These are phyloP conservation scores for Limnephilus auricula DNA, from an alignment of 2,888 invertebrate species.

Conservation along the genomic window DNA sequence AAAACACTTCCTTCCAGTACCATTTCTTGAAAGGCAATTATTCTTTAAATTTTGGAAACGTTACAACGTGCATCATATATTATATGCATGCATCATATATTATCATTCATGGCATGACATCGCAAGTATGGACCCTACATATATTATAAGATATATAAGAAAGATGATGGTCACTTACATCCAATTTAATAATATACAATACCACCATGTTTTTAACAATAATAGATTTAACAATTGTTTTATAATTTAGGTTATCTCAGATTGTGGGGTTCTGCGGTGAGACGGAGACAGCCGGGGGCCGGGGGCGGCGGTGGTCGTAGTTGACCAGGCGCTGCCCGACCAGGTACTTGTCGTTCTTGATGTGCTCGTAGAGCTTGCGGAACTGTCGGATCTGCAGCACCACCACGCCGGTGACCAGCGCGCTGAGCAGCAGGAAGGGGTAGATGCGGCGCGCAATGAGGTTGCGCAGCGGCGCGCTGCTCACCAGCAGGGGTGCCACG, in stretches of 20 bases:
- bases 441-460: constrained; percentile 91
- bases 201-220: constrained; percentile 30
- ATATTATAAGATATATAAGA: too few species aligned
- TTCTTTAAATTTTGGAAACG: neutral
- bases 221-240: constrained; percentile 17
- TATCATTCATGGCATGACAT: neutral
- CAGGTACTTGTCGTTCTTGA: constrained; percentile 99
- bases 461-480: constrained; percentile 82
- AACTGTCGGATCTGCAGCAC: constrained; percentile 95
- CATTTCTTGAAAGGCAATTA: neutral
- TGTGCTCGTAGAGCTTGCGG: constrained; percentile 96
- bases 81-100: too few species aligned
- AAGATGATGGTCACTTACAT: neutral
- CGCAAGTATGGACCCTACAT: neutral
- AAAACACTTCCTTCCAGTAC: neutral
- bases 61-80: neutral
- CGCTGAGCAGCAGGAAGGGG: constrained; percentile 89
- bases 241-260: neutral
- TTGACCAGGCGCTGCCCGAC: constrained; percentile 98
- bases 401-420: constrained; percentile 83
- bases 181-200: neutral
- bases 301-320: constrained; percentile 91
- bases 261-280: constrained; percentile 12
- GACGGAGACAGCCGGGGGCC: constrained; percentile 70
- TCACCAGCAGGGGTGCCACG: constrained; percentile 82